phyloP scores from a whole-genome alignment of 2,888 invertebrate species.

The Ophion ellenae region DNA sequence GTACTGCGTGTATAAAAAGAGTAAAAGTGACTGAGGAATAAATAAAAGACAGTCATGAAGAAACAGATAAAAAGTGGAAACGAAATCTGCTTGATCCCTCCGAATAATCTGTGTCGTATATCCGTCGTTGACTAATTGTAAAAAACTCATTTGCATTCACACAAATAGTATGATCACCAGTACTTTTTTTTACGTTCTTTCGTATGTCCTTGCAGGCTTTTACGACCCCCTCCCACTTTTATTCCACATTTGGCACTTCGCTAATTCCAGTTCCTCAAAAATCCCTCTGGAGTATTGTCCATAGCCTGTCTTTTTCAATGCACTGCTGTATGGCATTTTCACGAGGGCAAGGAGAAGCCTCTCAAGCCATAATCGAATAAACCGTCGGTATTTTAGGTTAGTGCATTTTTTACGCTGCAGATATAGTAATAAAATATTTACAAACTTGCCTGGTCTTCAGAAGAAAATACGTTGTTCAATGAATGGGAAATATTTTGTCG shows the following conservation, averaged over 20 bases:
- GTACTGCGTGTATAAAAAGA: conserved; percentile 33
- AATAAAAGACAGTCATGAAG: conserved; percentile 44
- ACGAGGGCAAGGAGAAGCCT: too few species aligned
- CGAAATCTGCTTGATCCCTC: conserved; percentile 29
- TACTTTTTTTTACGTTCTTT: conserved; percentile 31
- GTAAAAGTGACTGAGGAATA: conserved; percentile 30
- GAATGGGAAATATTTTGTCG: background rate
- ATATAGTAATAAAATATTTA: background rate
- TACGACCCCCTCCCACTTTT: too few species aligned
- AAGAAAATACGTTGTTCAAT: background rate
- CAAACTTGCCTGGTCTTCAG: background rate
- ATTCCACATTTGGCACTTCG: too few species aligned
- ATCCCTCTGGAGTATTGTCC: too few species aligned
- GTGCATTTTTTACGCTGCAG: background rate
- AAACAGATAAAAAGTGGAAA: conserved; percentile 28
- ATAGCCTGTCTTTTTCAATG: too few species aligned
- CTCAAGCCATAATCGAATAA: too few species aligned
- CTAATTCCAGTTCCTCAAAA: too few species aligned
- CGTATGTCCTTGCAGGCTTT: too few species aligned
- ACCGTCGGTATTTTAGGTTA: conserved; percentile 16
- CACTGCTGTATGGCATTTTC: too few species aligned
- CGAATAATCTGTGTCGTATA: conserved; percentile 38
- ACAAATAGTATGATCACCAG: conserved; percentile 41
- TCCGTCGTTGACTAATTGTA: conserved; percentile 22
- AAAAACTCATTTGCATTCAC: conserved; percentile 66